These are phyloP conservation scores for Cheilosia soror DNA, from an alignment of 2,888 invertebrate species.

Conservation along the genomic window DNA sequence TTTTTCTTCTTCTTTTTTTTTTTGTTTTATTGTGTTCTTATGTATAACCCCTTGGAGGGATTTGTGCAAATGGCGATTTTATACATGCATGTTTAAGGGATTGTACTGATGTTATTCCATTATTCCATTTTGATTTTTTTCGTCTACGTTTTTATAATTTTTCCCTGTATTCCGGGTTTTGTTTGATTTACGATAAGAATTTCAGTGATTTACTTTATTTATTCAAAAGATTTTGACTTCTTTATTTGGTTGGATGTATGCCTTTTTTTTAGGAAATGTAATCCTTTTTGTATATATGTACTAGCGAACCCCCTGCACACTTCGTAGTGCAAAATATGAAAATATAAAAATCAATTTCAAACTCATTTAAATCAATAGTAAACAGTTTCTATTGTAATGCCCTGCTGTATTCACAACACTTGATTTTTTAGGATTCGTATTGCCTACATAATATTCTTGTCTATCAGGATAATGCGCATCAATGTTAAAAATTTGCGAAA, in stretches of 20 bases:
- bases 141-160: constrained; percentile 25
- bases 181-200: constrained; percentile 35
- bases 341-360: too few species aligned
- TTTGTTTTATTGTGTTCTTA: background rate
- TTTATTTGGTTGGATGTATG: background rate
- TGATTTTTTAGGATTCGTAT: too few species aligned
- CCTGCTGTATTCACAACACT: too few species aligned
- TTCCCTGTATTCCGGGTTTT: background rate
- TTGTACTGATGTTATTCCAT: constrained; percentile 48
- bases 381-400: too few species aligned
- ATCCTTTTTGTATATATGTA: background rate
- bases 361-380: too few species aligned
- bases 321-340: too few species aligned
- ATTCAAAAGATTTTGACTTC: background rate
- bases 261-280: background rate
- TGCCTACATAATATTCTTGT: too few species aligned
- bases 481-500: too few species aligned
- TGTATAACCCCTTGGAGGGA: constrained; percentile 25
- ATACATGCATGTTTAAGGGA: constrained; percentile 53
- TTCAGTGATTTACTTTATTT: constrained; percentile 50
- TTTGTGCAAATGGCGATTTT: constrained; percentile 59
- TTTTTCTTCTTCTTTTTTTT: constrained; percentile 5
- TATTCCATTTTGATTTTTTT: constrained; percentile 41
- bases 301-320: too few species aligned
- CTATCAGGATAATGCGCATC: too few species aligned